Percentiles rank a stretch among this genome's conserved stretches.
Evolutionary conservation across 2,113 vertebrate genomes (phyloP).

Genomic region (Chamaea fasciata): DNA sequence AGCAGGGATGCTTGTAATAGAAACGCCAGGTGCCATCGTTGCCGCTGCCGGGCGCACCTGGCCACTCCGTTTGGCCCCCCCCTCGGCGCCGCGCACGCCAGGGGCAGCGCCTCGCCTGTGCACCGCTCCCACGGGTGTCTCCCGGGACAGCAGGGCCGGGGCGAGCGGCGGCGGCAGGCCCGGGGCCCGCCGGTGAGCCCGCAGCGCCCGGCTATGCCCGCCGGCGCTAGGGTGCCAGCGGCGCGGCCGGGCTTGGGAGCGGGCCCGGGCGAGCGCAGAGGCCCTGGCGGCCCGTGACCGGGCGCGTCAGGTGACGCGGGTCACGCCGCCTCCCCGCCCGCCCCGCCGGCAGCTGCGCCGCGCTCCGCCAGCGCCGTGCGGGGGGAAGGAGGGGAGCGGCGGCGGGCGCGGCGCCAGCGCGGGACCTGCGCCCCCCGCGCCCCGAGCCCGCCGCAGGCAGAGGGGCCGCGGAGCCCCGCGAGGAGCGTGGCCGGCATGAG

Average conservation of each 20-base stretch:
- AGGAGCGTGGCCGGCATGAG: constrained; percentile 58
- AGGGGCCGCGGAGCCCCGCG: background rate
- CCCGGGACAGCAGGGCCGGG: background rate
- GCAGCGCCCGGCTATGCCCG: background rate
- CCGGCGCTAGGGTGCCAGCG: background rate
- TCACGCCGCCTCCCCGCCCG: constrained; percentile 65
- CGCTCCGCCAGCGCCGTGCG: no score
- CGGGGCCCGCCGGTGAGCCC: background rate
- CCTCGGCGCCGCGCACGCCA: background rate
- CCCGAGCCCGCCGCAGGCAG: background rate
- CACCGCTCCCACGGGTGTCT: background rate
- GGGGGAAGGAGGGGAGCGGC: background rate
- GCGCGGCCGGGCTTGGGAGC: background rate
- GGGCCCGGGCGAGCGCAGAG: background rate
- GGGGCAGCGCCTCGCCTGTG: background rate
- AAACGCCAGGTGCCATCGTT: background rate
- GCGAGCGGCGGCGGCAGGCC: background rate
- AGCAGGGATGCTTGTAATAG: background rate
- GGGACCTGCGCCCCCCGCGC: background rate
- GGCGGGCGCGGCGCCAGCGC: background rate
- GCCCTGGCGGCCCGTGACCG: background rate
- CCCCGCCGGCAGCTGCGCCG: no score
- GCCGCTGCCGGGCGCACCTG: background rate
- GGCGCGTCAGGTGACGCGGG: constrained; percentile 77
- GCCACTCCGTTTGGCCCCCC: background rate